Conservation (phyloP, 2,797 vertebrate genomes). For the Ptychobarbus kaznakovi region DNA sequence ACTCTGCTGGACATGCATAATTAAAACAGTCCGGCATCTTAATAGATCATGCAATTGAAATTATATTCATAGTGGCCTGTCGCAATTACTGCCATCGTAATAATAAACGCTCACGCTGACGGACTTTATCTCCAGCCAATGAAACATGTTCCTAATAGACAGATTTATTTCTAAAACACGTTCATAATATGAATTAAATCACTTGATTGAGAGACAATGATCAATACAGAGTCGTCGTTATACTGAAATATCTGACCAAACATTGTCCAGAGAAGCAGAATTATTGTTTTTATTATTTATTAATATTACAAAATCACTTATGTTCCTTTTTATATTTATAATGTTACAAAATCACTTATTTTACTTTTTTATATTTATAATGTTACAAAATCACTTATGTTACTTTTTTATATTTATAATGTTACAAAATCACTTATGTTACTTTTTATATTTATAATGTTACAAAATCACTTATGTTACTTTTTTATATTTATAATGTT, state of each 20-base stretch:
- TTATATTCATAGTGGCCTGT: conserved; percentile 70
- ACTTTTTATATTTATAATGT: too few species aligned
- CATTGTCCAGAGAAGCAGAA: not conserved
- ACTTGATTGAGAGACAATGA: not conserved
- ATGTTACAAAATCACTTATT: too few species aligned
- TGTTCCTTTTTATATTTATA: too few species aligned
- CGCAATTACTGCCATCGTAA: conserved; percentile 63
- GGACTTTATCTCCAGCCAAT: conserved; percentile 14
- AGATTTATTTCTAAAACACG: not conserved
- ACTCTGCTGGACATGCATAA: conserved; percentile 71
- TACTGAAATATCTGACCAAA: not conserved
- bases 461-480: too few species aligned
- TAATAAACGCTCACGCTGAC: conserved; percentile 19
- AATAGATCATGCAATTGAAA: conserved; percentile 78
- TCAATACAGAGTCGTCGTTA: not conserved
- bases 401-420: too few species aligned
- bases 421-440: too few species aligned
- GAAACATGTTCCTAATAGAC: not conserved
- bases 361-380: too few species aligned
- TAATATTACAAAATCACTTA: too few species aligned
- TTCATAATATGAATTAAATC: too few species aligned
- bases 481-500: too few species aligned
- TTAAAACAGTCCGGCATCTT: conserved; percentile 75
- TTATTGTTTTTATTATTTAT: not conserved
- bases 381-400: too few species aligned